Evolutionary conservation across 2,113 vertebrate species (phyloP).

Genomic region (Albula goreensis): DNA sequence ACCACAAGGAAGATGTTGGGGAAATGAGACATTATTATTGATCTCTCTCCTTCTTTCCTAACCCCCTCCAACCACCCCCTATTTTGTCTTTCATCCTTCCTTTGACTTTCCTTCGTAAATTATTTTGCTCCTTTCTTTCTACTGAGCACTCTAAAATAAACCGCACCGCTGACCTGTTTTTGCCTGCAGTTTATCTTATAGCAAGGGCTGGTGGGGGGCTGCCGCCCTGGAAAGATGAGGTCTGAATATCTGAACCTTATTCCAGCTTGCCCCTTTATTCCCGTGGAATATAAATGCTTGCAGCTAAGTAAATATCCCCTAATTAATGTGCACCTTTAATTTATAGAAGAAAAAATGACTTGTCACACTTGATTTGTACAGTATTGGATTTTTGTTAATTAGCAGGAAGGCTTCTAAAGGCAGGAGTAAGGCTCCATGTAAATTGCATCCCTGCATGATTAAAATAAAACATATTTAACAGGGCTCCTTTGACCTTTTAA

Average conservation of each 20-base stretch:
- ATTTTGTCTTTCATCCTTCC: conserved; percentile 13
- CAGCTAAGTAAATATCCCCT: conserved; percentile 69
- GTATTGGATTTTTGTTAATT: conserved; percentile 60
- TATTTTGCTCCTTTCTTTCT: neutral
- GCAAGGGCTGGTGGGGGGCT: neutral
- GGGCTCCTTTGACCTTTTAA: conserved; percentile 57
- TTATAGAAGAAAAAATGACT: conserved; percentile 53
- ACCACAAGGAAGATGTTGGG: conserved; percentile 9
- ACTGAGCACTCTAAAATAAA: conserved; percentile 5
- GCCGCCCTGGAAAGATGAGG: conserved; percentile 9
- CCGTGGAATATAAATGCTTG: conserved; percentile 54
- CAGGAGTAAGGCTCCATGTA: conserved; percentile 49
- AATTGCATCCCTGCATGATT: conserved; percentile 50
- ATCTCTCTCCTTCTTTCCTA: conserved; percentile 7
- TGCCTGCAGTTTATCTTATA: conserved; percentile 13
- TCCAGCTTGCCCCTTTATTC: conserved; percentile 28
- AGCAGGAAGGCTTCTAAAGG: conserved; percentile 51
- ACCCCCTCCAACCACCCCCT: neutral
- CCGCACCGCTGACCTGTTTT: conserved; percentile 6
- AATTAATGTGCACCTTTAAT: conserved; percentile 64
- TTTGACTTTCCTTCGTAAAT: neutral
- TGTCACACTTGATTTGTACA: conserved; percentile 64
- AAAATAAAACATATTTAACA: conserved; percentile 59
- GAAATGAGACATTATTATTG: conserved; percentile 20
- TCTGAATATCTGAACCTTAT: conserved; percentile 17